Conservation (phyloP, 1,140 invertebrate species). For the Neodiprion fabricii region DNA sequence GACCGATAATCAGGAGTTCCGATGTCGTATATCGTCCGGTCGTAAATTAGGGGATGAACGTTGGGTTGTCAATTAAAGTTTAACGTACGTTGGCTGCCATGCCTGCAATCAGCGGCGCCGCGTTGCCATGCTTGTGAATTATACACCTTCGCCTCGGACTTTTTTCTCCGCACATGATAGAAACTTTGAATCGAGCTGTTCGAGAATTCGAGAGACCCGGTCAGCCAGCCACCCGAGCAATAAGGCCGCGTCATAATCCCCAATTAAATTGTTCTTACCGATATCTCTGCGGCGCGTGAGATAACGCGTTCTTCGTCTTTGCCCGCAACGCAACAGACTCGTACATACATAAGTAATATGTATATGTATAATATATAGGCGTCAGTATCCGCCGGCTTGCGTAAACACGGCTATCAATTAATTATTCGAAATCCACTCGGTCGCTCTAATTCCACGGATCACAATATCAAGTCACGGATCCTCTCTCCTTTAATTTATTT, state of each 20-base stretch:
- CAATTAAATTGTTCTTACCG: slow-evolving; percentile 3
- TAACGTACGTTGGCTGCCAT: too few relatives aligned
- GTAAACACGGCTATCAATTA: neutral
- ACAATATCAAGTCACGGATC: neutral
- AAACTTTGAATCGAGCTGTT: too few relatives aligned
- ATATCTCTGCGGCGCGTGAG: neutral
- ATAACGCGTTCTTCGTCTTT: neutral
- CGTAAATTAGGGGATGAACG: neutral
- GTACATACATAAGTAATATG: too few relatives aligned
- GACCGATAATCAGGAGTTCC: neutral
- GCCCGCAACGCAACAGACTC: too few relatives aligned
- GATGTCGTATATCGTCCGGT: neutral
- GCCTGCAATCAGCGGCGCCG: too few relatives aligned
- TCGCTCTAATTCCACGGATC: neutral
- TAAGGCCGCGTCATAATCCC: neutral
- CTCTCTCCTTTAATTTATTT: neutral
- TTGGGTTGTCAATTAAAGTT: neutral
- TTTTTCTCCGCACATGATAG: too few relatives aligned
- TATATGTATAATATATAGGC: too few relatives aligned
- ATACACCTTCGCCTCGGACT: too few relatives aligned
- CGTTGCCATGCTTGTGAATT: too few relatives aligned
- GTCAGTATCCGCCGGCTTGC: neutral
- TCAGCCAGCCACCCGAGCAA: neutral
- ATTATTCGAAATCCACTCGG: neutral
- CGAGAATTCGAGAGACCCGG: too few relatives aligned